Conservation (phyloP, 2,797 vertebrate genomes). For the Acipenser ruthenus region DNA sequence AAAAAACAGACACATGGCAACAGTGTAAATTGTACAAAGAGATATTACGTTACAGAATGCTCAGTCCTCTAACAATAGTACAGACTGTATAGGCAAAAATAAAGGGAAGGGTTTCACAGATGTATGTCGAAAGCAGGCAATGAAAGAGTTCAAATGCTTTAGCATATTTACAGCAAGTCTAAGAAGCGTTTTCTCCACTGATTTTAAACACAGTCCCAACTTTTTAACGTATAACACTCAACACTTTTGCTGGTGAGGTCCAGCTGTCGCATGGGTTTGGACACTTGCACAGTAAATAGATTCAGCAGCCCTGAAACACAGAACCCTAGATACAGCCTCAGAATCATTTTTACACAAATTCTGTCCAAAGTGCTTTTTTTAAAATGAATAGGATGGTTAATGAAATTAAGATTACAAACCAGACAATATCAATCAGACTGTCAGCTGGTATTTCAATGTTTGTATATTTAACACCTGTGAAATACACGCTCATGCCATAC, state of each 20-base stretch:
- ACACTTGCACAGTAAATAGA: not conserved
- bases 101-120: conserved; percentile 43
- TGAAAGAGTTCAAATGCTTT: conserved; percentile 51
- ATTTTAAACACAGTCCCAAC: conserved; percentile 44
- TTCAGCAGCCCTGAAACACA: no score
- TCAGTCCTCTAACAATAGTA: conserved; percentile 46
- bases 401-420: no score
- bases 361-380: not conserved
- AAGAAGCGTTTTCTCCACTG: conserved; percentile 42
- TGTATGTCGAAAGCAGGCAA: conserved; percentile 56
- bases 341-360: no score
- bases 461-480: no score
- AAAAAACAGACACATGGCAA: conserved; percentile 51
- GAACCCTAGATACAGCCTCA: no score
- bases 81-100: conserved; percentile 48
- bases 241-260: conserved; percentile 30
- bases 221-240: conserved; percentile 44
- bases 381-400: not conserved
- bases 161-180: conserved; percentile 63
- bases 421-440: no score
- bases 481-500: no score
- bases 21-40: conserved; percentile 57
- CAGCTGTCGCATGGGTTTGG: conserved; percentile 4
- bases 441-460: no score
- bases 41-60: conserved; percentile 38